A percentile compares a stretch with the other conserved stretches of the same genome.
Evolutionary conservation across 2,797 vertebrate genomes (phyloP).

Genomic region (Zenarchopterus dispar): DNA sequence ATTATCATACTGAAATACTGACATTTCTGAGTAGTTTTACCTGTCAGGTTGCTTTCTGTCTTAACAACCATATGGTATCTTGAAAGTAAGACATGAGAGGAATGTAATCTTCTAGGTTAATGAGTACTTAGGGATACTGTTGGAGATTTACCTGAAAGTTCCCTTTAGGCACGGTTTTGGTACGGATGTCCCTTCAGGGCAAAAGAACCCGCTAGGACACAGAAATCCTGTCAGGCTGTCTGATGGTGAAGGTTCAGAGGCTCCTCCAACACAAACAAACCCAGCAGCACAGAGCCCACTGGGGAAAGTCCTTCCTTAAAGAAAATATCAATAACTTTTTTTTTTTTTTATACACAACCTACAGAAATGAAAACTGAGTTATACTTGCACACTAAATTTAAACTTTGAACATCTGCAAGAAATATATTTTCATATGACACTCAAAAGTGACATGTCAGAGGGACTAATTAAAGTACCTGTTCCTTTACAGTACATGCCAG

Average conservation of each 20-base stretch:
- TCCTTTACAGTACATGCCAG: conserved; percentile 82
- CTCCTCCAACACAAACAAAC: conserved; percentile 76
- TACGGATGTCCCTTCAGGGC: conserved; percentile 70
- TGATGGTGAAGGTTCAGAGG: conserved; percentile 65
- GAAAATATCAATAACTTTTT: conserved; percentile 28
- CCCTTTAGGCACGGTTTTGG: conserved; percentile 81
- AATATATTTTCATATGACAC: conserved; percentile 2
- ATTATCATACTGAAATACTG: no score
- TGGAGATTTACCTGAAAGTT: conserved; percentile 77
- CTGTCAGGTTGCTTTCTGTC: no score
- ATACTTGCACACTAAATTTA: background rate
- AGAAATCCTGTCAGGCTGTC: conserved; percentile 62
- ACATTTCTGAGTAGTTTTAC: no score
- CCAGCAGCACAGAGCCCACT: conserved; percentile 78
- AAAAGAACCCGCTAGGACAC: conserved; percentile 83
- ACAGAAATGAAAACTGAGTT: background rate
- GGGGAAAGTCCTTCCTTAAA: conserved; percentile 72
- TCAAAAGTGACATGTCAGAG: background rate
- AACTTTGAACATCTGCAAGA: background rate
- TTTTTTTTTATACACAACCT: conserved; percentile 2
- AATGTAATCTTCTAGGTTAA: background rate
- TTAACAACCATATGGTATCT: no score
- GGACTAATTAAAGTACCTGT: conserved; percentile 62
- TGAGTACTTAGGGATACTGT: background rate
- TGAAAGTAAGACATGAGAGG: background rate